A percentile compares a stretch with the other conserved stretches of the same genome.
Conservation (phyloP, 1,140 invertebrate genomes). For the Drosophila hydei region DNA sequence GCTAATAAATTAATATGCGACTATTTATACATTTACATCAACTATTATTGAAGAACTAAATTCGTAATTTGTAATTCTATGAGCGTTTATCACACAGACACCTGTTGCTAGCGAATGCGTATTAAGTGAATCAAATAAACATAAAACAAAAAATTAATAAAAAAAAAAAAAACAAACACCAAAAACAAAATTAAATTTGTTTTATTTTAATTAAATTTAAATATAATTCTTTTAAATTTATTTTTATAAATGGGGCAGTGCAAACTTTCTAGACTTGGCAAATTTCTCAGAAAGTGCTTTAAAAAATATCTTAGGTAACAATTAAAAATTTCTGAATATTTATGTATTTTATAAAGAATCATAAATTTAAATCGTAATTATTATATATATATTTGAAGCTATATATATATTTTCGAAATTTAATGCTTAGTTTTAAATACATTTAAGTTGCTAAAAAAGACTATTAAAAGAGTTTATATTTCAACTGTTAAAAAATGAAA, state of each 20-base stretch:
- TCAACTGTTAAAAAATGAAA: no score
- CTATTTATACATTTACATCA: constrained; percentile 41
- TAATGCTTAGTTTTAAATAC: no score
- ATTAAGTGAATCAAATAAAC: constrained; percentile 77
- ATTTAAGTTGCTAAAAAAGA: no score
- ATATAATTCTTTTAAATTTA: constrained; percentile 10
- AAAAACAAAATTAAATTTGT: constrained; percentile 21
- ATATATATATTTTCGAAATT: no score
- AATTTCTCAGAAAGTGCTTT: background rate
- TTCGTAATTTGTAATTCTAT: constrained; percentile 61
- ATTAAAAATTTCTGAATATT: no score
- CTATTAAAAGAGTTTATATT: no score
- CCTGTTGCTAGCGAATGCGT: constrained; percentile 74
- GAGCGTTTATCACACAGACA: constrained; percentile 73
- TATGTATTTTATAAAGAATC: no score
- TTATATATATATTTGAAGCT: no score
- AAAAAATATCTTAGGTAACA: no score
- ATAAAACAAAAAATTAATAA: constrained; percentile 18
- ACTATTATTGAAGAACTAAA: constrained; percentile 44
- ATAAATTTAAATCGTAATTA: no score
- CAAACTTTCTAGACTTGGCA: background rate
- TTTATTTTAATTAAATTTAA: background rate
- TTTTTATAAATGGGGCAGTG: no score
- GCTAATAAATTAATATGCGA: constrained; percentile 32
- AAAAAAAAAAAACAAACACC: constrained; percentile 37